A percentile compares a stretch with the other conserved stretches of the same genome.
phyloP scores from a whole-genome alignment of 2,888 invertebrate genomes.

The Mesorhabditis spiculigera region DNA sequence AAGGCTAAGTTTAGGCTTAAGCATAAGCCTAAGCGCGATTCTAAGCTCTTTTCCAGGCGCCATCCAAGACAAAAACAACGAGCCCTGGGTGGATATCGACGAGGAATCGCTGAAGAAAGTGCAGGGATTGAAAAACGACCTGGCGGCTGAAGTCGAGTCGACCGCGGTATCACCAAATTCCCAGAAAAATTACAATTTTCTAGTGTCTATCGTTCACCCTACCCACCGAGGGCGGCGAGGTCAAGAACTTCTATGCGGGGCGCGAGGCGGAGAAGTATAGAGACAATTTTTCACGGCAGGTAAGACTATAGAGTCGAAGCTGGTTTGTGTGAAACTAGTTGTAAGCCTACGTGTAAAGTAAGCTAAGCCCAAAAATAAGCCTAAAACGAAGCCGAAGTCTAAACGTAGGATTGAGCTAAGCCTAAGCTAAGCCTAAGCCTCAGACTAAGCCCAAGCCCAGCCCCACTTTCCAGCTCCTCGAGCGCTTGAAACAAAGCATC shows the following conservation, averaged over 20 bases:
- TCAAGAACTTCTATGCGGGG: slow-evolving; percentile 27
- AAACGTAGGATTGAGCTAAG: too few species aligned
- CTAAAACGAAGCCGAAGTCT: too few species aligned
- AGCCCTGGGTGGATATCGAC: neutral
- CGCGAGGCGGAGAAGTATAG: slow-evolving; percentile 31
- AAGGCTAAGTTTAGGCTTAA: too few species aligned
- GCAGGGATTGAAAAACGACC: neutral
- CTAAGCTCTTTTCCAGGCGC: neutral
- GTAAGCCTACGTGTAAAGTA: too few species aligned
- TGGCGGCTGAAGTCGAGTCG: neutral
- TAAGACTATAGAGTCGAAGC: too few species aligned
- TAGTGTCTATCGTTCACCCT: slow-evolving; percentile 8
- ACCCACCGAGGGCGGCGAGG: slow-evolving; percentile 26
- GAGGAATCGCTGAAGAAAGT: neutral
- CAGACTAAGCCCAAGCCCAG: too few species aligned
- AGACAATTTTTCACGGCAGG: slow-evolving; percentile 29
- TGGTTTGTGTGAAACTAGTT: too few species aligned
- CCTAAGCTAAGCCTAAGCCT: too few species aligned
- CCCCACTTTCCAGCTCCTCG: slow-evolving; percentile 22
- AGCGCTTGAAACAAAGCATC: slow-evolving; percentile 21
- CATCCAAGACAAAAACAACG: slow-evolving; percentile 4
- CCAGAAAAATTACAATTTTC: neutral
- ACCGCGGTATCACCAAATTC: neutral
- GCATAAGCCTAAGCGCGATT: neutral
- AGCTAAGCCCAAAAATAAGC: too few species aligned